phyloP scores from a whole-genome alignment of 2,113 vertebrate species.

The Vanacampus margaritifer region DNA sequence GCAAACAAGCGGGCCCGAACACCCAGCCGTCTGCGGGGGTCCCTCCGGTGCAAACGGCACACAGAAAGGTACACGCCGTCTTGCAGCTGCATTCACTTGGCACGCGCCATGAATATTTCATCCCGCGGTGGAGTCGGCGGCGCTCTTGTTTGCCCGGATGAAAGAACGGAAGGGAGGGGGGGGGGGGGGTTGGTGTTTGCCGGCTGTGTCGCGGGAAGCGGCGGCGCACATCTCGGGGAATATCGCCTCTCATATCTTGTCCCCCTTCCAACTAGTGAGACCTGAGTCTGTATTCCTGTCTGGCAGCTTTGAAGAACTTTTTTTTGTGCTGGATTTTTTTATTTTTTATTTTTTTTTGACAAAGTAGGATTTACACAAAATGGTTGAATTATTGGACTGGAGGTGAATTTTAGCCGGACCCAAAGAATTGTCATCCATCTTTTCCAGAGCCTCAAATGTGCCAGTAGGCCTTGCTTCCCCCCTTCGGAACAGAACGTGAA shows the following conservation, averaged over 20 bases:
- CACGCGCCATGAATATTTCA: slow-evolving; percentile 68
- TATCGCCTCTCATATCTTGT: slow-evolving; percentile 48
- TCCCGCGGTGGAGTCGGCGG: slow-evolving; percentile 39
- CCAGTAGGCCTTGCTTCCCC: slow-evolving; percentile 19
- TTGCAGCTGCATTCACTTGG: slow-evolving; percentile 47
- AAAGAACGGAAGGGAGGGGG: slow-evolving; percentile 44
- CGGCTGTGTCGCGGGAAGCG: slow-evolving; percentile 32
- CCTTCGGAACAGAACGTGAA: slow-evolving; percentile 26
- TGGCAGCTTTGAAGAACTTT: slow-evolving; percentile 49
- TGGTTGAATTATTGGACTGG: neutral
- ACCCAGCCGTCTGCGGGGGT: slow-evolving; percentile 47
- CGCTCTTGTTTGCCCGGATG: slow-evolving; percentile 57
- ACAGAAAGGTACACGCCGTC: slow-evolving; percentile 66
- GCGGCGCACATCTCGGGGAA: slow-evolving; percentile 44
- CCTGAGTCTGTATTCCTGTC: slow-evolving; percentile 41
- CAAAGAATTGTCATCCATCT: neutral
- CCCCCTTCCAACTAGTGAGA: slow-evolving; percentile 37
- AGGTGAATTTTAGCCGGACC: neutral
- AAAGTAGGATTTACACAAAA: neutral
- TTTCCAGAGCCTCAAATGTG: neutral
- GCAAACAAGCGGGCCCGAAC: slow-evolving; percentile 56
- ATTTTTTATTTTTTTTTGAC: neutral
- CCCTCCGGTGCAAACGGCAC: slow-evolving; percentile 50
- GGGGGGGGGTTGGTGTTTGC: too few relatives aligned
- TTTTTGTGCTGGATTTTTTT: slow-evolving; percentile 2